Evolutionary conservation across 2,797 vertebrate species (phyloP), one percentile per base, ranked within the genome.

Genomic region (Labroides dimidiatus): DNA sequence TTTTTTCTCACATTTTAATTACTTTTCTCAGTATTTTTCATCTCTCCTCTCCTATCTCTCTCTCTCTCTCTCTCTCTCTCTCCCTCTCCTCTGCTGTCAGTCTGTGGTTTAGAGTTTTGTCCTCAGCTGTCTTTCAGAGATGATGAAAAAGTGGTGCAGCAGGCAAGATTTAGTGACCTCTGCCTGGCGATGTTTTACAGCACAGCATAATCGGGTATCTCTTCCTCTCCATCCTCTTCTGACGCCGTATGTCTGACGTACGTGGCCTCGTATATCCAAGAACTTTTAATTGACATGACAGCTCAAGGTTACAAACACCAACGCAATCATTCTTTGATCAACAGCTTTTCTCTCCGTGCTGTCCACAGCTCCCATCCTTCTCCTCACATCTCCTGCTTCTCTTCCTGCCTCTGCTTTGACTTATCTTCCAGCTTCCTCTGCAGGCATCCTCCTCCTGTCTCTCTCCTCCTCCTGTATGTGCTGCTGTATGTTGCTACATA

Each of bases 1-100:
- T n/a, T n/a, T n/a, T n/a, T n/a, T n/a, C n/a, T n/a, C n/a, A n/a
- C 30, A 27, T 73, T 80, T 81, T 78, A 81, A 81, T 75, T 72
- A 69, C 74, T 79, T 77, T 60, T 56, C 44, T 47, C 23, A n/a
- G 20, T 61, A 14, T 72, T 19, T 66, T 59, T 71, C 50, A 61
- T 27, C 13, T 56, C 47, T 62, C 15, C 11, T 30, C 15, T 41
- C 52, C 33, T 69, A 63, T 42, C 21, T 44, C 39, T 23, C 13
- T 20, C n/a, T n/a, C n/a, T n/a, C n/a, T n/a, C n/a, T n/a, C n/a
- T n/a, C n/a, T n/a, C n/a, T n/a, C n/a, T n/a, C n/a, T n/a, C n/a
- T n/a, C 13, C 19, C 53, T 58, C 61, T 56, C 41, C 36, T 44
- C 57, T 49, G 16, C 20, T 39, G 36, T 73, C 74, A 47, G 8